phyloP scores from a whole-genome alignment of 2,888 invertebrate species.

The Stenurella melanura region DNA sequence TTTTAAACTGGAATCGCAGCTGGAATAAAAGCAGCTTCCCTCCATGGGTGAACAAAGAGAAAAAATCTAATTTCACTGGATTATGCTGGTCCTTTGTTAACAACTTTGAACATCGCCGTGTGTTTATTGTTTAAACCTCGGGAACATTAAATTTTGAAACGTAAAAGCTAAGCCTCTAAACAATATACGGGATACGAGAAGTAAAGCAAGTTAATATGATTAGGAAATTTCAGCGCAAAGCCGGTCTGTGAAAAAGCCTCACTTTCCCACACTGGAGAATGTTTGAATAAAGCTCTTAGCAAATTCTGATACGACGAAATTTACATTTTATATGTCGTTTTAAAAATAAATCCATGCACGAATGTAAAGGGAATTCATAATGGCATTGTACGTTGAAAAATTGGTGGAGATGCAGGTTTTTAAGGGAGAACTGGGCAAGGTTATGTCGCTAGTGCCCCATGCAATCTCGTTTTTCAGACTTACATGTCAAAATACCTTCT shows the following conservation, averaged over 20 bases:
- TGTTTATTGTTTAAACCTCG: conserved; percentile 2
- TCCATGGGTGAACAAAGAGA: neutral
- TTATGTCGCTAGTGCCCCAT: too few relatives aligned
- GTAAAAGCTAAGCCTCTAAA: conserved; percentile 33
- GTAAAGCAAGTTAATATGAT: conserved; percentile 36
- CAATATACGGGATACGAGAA: conserved; percentile 27
- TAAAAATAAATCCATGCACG: conserved; percentile 37
- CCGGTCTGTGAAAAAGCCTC: conserved; percentile 28
- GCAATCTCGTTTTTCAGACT: too few relatives aligned
- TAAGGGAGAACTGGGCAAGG: neutral
- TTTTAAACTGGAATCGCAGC: neutral
- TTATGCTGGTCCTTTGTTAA: neutral
- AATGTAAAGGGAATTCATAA: conserved; percentile 38
- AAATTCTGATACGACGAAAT: conserved; percentile 35
- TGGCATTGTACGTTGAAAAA: conserved; percentile 20
- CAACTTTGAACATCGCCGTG: neutral
- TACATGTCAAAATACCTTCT: too few relatives aligned
- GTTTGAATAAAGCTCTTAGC: conserved; percentile 40
- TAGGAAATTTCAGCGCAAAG: conserved; percentile 39
- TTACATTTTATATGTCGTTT: conserved; percentile 36
- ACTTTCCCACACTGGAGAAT: conserved; percentile 18
- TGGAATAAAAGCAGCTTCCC: neutral
- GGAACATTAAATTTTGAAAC: conserved; percentile 2
- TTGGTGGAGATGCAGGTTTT: conserved; percentile 22
- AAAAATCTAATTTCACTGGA: neutral